phyloP scores from a whole-genome alignment of 2,113 vertebrate species.

The Callithrix jacchus region DNA sequence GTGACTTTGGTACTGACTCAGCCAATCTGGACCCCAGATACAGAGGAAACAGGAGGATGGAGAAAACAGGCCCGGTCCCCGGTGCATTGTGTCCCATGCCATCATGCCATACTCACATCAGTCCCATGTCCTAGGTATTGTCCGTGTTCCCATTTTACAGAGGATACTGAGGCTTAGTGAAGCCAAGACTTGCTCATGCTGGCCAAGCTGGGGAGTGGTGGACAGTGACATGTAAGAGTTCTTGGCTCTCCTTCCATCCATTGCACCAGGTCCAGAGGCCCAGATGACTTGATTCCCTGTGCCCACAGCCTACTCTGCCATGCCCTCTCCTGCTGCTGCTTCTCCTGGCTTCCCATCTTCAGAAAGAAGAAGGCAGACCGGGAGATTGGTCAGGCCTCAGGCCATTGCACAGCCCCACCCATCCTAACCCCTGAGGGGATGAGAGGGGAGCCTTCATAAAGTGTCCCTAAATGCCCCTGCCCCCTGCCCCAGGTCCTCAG shows the following conservation, averaged over 20 bases:
- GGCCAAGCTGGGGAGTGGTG: neutral
- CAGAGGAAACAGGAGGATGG: neutral
- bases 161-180: neutral
- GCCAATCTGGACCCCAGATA: neutral
- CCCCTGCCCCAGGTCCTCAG: neutral
- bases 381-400: neutral
- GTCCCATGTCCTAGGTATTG: neutral
- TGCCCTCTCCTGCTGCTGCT: neutral
- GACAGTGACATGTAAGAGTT: neutral
- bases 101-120: neutral
- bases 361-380: neutral
- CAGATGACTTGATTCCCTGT: neutral
- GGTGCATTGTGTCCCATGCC: neutral
- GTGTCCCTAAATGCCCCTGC: neutral
- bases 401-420: neutral
- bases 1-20: neutral
- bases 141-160: neutral
- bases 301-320: neutral
- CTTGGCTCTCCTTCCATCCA: neutral
- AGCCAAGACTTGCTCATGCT: neutral
- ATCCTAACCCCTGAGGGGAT: neutral
- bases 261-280: neutral
- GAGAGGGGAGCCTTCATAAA: neutral
- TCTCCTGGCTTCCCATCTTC: neutral
- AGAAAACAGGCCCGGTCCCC: neutral